Percentiles rank a stretch among this genome's conserved stretches.
phyloP scores from a whole-genome alignment of 2,888 invertebrate species.

The Athripsodes cinereus region DNA sequence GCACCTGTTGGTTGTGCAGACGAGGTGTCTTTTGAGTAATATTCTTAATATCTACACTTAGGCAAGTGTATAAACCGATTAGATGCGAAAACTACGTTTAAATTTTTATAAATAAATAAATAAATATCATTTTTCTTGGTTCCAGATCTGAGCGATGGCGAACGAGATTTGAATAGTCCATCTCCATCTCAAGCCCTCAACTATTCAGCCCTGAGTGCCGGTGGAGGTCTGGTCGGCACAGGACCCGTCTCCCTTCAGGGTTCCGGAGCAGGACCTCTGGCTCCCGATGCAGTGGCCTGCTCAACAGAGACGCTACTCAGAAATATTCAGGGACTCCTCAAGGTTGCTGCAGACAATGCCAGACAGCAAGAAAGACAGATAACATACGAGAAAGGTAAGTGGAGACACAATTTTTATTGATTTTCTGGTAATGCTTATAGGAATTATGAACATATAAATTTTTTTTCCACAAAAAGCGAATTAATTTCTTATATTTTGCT shows the following conservation, averaged over 20 bases:
- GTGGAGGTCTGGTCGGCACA: conserved; percentile 55
- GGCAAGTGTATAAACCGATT: too few species aligned
- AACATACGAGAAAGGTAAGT: conserved; percentile 92
- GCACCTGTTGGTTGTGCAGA: too few species aligned
- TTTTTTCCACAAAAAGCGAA: too few species aligned
- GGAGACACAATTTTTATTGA: too few species aligned
- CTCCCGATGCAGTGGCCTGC: conserved; percentile 54
- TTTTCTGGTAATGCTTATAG: too few species aligned
- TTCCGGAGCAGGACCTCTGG: conserved; percentile 40
- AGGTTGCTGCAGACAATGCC: conserved; percentile 96
- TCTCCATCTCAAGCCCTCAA: conserved; percentile 67
- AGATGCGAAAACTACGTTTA: too few species aligned
- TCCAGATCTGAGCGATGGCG: conserved; percentile 71
- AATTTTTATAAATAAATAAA: too few species aligned
- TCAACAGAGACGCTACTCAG: conserved; percentile 91
- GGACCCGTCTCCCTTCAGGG: conserved; percentile 40
- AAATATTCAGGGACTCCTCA: conserved; percentile 92
- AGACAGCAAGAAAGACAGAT: conserved; percentile 93
- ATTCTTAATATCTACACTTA: too few species aligned
- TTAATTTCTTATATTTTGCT: too few species aligned
- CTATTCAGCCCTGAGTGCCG: conserved; percentile 61
- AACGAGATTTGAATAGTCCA: conserved; percentile 60
- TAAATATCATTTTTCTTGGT: too few species aligned
- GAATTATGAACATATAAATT: too few species aligned
- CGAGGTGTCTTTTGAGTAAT: too few species aligned